Conservation (phyloP, 2,888 invertebrate genomes). For the Cephalotes varians region DNA sequence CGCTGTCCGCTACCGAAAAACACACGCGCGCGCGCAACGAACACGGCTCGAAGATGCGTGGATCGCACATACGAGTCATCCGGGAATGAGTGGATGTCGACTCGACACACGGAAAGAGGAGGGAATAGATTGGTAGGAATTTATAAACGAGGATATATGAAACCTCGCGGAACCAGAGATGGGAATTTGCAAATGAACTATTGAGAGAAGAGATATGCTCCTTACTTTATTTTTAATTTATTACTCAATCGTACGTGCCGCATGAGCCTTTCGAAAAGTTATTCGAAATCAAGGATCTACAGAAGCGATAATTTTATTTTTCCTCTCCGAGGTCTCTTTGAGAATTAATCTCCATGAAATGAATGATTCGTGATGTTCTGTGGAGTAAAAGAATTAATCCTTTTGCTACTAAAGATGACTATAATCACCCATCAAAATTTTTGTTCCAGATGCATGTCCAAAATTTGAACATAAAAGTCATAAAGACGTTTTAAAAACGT, state of each 20-base stretch:
- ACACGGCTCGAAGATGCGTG: not conserved
- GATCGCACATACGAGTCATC: constrained; percentile 25
- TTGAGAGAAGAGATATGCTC: not conserved
- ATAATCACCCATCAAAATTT: too few relatives aligned
- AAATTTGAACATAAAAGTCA: too few relatives aligned
- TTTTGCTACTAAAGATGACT: too few relatives aligned
- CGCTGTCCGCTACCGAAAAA: constrained; percentile 75
- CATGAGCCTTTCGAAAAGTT: not conserved
- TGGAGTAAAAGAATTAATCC: not conserved
- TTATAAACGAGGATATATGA: constrained; percentile 9
- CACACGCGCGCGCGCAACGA: constrained; percentile 50
- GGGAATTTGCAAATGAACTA: constrained; percentile 24
- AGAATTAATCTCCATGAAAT: not conserved
- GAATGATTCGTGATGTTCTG: not conserved
- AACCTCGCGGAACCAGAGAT: not conserved
- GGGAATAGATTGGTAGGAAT: constrained; percentile 35
- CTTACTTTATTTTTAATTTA: not conserved
- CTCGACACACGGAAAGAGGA: constrained; percentile 4
- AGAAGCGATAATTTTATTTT: not conserved
- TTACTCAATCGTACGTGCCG: constrained; percentile 6
- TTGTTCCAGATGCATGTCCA: too few relatives aligned
- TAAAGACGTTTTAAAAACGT: too few relatives aligned
- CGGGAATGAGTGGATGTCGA: constrained; percentile 9
- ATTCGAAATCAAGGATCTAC: not conserved
- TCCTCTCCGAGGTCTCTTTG: not conserved